Base-by-base conservation (phyloP, 1,140 invertebrate species). In the Brachionus angularis region DNA sequence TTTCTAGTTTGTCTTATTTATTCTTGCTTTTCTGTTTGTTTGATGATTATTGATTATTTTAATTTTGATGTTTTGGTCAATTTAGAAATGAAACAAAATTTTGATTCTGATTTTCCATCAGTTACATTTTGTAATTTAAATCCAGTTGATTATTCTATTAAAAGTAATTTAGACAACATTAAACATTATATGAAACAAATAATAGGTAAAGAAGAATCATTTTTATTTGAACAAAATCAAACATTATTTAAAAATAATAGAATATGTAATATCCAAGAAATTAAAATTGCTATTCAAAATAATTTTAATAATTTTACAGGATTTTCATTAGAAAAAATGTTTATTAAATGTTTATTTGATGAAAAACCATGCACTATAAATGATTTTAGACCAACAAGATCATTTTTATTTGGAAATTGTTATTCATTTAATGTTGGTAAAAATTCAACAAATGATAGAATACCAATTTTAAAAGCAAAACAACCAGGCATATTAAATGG, bases 401-500 rank as follows among this genome's bases (percentile, higher is more conserved):
- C 44, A 46, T 14, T 14, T 1, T 7, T 46, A 5, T 46, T n/a
- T 16, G 44, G 44, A 46, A 46, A 14, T 7, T 46, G 44, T 7
- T 46, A 2, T 46, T 18, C 44, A 5, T 1, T 14, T 47, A 3
- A 47, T 16, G 46, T 12, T 47, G 62, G 62, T 33, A 50, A 33
- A 33, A 33, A 67, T 36, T 14, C 31, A 36, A 27, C 27, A 10
- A 25, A 23, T 27, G 10, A 46, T 8, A n/a, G 12, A 10, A 49
- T 67, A 21, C 62, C 62, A 31, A 23, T 67, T 10, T n/a, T 25
- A 33, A 16, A 50, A 34, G 12, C 42, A 31, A 67, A 47, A 21
- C 39, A 23, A 18, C 62, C 62, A 5, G 62, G 62, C 10, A 0
- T 33, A 18, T 8, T 47, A 29, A 50, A 67, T 12, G 62, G 62